A percentile compares a stretch with the other conserved stretches of the same genome.
phyloP scores from a whole-genome alignment of 2,113 vertebrate genomes.

The Sceloporus tristichus region DNA sequence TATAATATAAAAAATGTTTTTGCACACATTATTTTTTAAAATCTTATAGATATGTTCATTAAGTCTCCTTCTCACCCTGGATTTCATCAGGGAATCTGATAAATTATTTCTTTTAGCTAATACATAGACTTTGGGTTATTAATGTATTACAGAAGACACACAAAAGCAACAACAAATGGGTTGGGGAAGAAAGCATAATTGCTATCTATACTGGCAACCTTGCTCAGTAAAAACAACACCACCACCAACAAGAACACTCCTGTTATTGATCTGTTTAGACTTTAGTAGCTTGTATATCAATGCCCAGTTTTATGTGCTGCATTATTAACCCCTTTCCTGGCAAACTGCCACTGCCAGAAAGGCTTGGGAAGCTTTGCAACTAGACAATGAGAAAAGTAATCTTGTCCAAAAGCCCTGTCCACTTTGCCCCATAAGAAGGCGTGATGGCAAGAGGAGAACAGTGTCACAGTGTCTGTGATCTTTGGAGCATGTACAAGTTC shows the following conservation, averaged over 20 bases:
- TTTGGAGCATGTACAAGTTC: neutral
- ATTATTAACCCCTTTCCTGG: neutral
- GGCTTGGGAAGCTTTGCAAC: neutral
- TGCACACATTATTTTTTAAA: neutral
- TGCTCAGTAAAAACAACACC: neutral
- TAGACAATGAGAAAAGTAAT: neutral
- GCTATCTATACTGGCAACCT: neutral
- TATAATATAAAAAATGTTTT: neutral
- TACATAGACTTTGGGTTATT: neutral
- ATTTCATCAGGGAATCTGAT: neutral
- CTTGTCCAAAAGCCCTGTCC: neutral
- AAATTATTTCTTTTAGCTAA: neutral
- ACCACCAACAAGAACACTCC: neutral
- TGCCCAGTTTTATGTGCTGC: neutral
- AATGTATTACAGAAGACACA: accelerated
- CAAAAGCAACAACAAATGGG: slow-evolving; percentile 5
- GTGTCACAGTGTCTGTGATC: neutral
- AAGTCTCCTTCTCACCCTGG: neutral
- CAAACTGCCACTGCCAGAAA: neutral
- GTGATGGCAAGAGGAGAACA: slow-evolving; percentile 14
- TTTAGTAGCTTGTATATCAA: neutral
- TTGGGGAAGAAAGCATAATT: slow-evolving; percentile 2
- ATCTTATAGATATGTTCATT: neutral
- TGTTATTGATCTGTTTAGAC: slow-evolving; percentile 6
- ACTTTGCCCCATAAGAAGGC: neutral